Percentiles rank a stretch among this genome's conserved stretches.
These are phyloP conservation scores for Palythoa caribaeorum DNA, from an alignment of 92 coral and sea anemone genomes.

Conservation along the genomic window DNA sequence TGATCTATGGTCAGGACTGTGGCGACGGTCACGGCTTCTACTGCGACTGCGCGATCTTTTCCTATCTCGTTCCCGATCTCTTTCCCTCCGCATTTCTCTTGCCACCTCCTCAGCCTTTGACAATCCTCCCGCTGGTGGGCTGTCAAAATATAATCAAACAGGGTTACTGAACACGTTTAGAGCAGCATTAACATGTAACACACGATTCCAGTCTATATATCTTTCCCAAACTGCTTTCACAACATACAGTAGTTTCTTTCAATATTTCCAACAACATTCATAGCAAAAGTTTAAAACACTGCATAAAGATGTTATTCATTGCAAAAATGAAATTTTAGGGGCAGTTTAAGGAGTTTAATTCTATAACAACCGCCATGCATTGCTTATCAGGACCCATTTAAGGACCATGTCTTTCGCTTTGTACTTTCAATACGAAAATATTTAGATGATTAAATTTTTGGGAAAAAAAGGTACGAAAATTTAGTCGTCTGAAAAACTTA, in stretches of 20 bases:
- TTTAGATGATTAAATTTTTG: too few relatives aligned
- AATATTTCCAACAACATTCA: background rate
- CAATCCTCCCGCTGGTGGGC: slow-evolving; percentile 45
- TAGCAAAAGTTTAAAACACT: too few relatives aligned
- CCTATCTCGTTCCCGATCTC: slow-evolving; percentile 60
- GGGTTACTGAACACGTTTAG: background rate
- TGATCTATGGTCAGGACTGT: slow-evolving; percentile 54
- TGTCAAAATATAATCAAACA: background rate
- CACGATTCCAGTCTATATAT: background rate
- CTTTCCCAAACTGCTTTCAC: background rate
- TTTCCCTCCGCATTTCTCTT: slow-evolving; percentile 32
- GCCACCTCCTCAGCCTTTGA: slow-evolving; percentile 41
- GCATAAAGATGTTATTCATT: too few relatives aligned
- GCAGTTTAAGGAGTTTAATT: too few relatives aligned
- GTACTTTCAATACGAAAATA: too few relatives aligned
- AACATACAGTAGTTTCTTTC: too few relatives aligned
- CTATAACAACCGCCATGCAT: too few relatives aligned
- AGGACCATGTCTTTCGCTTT: too few relatives aligned
- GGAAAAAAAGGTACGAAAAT: too few relatives aligned
- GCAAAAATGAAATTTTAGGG: too few relatives aligned
- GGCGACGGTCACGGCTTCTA: slow-evolving; percentile 74
- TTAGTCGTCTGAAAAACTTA: too few relatives aligned
- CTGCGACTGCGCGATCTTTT: slow-evolving; percentile 66
- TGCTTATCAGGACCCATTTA: too few relatives aligned
- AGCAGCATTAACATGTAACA: background rate